Evolutionary conservation across 2,888 invertebrate species (phyloP).

Genomic region (Cheilosia scutellata): DNA sequence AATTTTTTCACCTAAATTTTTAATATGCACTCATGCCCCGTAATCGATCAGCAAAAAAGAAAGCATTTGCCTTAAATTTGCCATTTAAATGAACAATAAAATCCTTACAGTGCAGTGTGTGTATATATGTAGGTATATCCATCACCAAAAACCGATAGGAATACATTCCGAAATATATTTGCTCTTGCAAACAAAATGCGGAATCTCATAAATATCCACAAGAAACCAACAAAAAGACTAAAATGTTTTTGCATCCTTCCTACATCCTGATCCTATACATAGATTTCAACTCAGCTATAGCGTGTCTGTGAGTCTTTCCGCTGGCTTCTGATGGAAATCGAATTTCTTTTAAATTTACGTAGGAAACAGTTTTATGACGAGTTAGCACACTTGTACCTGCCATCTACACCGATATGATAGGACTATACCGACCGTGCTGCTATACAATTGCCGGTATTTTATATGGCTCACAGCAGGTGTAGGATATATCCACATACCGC

Average conservation of each 20-base stretch:
- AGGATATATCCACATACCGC: not conserved
- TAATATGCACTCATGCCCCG: too few relatives aligned
- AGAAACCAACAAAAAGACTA: not conserved
- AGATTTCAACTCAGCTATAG: not conserved
- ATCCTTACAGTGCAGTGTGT: not conserved
- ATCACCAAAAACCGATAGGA: not conserved
- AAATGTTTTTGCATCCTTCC: not conserved
- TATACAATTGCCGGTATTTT: not conserved
- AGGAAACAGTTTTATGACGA: not conserved
- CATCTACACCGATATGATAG: not conserved
- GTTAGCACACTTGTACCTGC: not conserved
- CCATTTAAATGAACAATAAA: too few relatives aligned
- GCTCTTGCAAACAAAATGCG: not conserved
- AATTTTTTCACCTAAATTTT: too few relatives aligned
- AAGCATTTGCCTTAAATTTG: too few relatives aligned
- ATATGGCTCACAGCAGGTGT: not conserved
- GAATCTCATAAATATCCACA: not conserved
- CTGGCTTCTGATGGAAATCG: slow-evolving; percentile 1
- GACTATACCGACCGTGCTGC: not conserved
- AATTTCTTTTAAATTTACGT: slow-evolving; percentile 1
- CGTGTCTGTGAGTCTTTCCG: not conserved
- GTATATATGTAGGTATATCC: not conserved
- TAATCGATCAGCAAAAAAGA: too few relatives aligned
- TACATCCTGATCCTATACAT: not conserved
- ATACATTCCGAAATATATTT: not conserved